Conservation (phyloP, 2,113 vertebrate species). For the Gobius niger region DNA sequence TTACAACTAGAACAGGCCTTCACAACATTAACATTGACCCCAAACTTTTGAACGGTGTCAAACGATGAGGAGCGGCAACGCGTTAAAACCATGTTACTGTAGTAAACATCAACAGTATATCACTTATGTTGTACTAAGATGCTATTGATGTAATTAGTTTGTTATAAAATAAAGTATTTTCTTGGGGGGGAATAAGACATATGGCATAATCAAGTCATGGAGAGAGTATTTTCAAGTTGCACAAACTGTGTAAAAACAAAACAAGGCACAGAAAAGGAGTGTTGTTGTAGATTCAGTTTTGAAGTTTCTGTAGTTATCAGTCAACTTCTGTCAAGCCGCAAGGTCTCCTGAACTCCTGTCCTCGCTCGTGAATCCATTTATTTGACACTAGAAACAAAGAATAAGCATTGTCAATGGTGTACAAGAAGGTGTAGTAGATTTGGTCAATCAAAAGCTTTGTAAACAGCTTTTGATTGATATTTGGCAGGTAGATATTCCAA, state of each 20-base stretch:
- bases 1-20: no score
- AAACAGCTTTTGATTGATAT: no score
- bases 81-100: background rate
- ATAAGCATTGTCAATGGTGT: background rate
- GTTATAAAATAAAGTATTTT: no score
- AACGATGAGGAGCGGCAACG: background rate
- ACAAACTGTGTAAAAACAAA: background rate
- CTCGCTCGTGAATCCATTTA: slow-evolving; percentile 98
- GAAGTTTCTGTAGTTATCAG: slow-evolving; percentile 72
- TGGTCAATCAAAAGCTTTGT: no score
- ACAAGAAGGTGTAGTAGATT: no score
- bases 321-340: slow-evolving; percentile 94
- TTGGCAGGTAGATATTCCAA: no score
- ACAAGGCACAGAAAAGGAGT: background rate
- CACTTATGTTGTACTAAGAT: no score
- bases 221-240: no score
- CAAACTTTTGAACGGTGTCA: background rate
- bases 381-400: slow-evolving; percentile 87
- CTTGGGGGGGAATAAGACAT: no score
- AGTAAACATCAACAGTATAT: background rate
- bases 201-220: no score
- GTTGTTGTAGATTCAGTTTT: background rate
- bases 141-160: no score
- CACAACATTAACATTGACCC: background rate
- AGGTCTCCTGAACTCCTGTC: slow-evolving; percentile 93